These are phyloP conservation scores for Hypothenemus hampei DNA, from an alignment of 1,140 invertebrate genomes.

Conservation along the genomic window DNA sequence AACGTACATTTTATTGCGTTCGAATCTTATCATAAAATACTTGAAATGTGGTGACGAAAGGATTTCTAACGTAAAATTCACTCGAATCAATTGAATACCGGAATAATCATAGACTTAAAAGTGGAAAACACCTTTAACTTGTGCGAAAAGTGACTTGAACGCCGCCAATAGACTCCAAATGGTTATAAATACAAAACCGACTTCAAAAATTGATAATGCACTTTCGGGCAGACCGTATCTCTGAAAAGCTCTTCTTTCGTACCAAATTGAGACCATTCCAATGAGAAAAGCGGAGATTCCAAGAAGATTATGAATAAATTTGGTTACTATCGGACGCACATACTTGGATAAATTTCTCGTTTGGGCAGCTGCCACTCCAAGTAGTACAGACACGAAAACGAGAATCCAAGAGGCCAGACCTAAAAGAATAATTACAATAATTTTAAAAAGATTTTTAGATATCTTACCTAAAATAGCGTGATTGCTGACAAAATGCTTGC, in stretches of 20 bases:
- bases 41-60: too few species aligned
- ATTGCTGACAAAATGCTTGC: constrained; percentile 7
- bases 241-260: not conserved
- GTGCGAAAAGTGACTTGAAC: constrained; percentile 13
- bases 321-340: constrained; percentile 15
- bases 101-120: too few species aligned
- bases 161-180: constrained; percentile 23
- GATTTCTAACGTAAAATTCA: too few species aligned
- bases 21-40: too few species aligned
- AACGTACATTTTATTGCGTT: too few species aligned
- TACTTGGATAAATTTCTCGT: constrained; percentile 9
- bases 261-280: constrained; percentile 13
- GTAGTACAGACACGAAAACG: constrained; percentile 10
- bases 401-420: constrained; percentile 25
- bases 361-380: constrained; percentile 19
- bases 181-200: constrained; percentile 8
- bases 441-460: not conserved
- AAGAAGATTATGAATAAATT: constrained; percentile 25
- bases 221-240: not conserved
- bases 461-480: constrained; percentile 12
- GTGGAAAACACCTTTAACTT: constrained; percentile 11
- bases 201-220: not conserved
- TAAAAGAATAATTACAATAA: constrained; percentile 6
- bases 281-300: constrained; percentile 17
- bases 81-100: too few species aligned